These are phyloP conservation scores for Cephus cinctus DNA, from an alignment of 1,140 invertebrate genomes.

Conservation along the genomic window DNA sequence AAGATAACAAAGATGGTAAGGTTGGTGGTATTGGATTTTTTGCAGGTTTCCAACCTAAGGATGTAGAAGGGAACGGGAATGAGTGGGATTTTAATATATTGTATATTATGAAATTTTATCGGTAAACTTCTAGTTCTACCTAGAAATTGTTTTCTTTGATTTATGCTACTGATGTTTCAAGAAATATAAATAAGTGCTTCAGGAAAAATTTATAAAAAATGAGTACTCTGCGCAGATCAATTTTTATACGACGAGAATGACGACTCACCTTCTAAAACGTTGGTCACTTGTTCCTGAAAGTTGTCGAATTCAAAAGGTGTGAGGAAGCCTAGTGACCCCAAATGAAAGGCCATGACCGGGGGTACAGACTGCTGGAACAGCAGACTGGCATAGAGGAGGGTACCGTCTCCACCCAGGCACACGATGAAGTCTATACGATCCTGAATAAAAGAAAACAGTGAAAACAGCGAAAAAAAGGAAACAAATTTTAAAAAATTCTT, in stretches of 20 bases:
- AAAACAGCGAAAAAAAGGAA: neutral
- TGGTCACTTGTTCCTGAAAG: constrained; percentile 90
- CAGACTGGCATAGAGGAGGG: constrained; percentile 89
- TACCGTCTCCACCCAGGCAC: constrained; percentile 95
- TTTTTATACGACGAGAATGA: constrained; percentile 17
- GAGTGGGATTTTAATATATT: too few relatives aligned
- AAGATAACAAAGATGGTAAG: too few relatives aligned
- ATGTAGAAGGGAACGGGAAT: too few relatives aligned
- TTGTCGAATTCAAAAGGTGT: constrained; percentile 95
- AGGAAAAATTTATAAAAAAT: too few relatives aligned
- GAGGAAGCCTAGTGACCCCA: constrained; percentile 94
- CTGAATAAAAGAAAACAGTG: constrained; percentile 36
- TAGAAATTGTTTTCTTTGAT: too few relatives aligned
- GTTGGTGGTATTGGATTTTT: too few relatives aligned
- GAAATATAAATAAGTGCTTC: too few relatives aligned
- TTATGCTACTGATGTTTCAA: too few relatives aligned
- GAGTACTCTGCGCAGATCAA: neutral
- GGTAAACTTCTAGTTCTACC: too few relatives aligned
- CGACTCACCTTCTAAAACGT: constrained; percentile 79
- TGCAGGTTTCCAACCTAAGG: too few relatives aligned
- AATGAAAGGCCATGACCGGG: constrained; percentile 96
- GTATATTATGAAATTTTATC: too few relatives aligned
- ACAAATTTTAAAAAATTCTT: neutral
- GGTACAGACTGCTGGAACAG: constrained; percentile 95
- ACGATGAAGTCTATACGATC: constrained; percentile 97